Base-by-base conservation (phyloP, 2,113 vertebrate genomes). In the Scomber colias region DNA sequence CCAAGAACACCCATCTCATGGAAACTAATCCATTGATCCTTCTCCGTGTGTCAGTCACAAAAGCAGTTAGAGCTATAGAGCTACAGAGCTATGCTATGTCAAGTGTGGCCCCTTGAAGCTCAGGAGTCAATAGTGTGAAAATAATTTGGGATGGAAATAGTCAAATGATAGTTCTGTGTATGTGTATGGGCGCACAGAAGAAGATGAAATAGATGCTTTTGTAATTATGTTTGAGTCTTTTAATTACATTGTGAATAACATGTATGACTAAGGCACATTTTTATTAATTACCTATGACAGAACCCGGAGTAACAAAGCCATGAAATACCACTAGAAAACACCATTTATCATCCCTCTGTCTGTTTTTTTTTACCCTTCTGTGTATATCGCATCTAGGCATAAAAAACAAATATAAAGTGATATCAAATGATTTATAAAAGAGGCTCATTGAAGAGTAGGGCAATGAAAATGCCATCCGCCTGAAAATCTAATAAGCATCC, bases 11-110 rank as follows among this genome's bases (percentile, higher is more conserved):
- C 89, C 91, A 84, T 94, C 94, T 92, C 79, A 90, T 85, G 65
- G 94, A 97, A 96, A 95, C 95, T 94, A 96, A 96, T 95, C 94
- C 94, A 97, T 97, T 95, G 96, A 97, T 97, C 95, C 92, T 91
- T 91, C 90, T 90, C 88, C 85, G 92, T 92, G 92, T 93, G 94
- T 95, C 83, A 71, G 93, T 94, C 92, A 93, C 90, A 93, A 91
- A 94, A 91, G 92, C 95, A 93, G 96, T 96, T 96, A 94, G 90
- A 89, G 92, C 75, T 8, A 81, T 14, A 27, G 63, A 81, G 88
- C 81, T 77, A 15, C 89, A 89, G 92, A 95, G 95, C 94, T 93
- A 94, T 93, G 92, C 90, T 89, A 94, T 94, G 94, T 96, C 95
- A 95, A 96, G 92, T 95, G 94, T 77, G 78, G 88, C 90, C 84